A percentile compares a stretch with the other conserved stretches of the same genome.
Evolutionary conservation across 2,113 vertebrate genomes (phyloP).

Genomic region (Anseranas semipalmata): DNA sequence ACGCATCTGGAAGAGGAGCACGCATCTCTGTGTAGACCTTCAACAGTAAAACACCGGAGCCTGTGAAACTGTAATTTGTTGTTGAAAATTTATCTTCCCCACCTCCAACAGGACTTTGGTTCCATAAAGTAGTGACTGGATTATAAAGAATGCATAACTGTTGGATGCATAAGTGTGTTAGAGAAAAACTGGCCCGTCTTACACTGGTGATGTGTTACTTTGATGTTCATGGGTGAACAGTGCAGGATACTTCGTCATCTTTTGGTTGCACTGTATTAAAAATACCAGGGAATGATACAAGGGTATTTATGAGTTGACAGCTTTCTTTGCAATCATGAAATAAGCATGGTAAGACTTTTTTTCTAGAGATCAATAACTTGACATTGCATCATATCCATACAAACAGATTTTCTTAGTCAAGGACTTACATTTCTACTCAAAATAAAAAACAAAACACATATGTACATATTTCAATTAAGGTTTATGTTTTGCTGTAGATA

Average conservation of each 20-base stretch:
- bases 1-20: neutral
- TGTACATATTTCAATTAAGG: neutral
- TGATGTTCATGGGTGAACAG: rapidly evolving
- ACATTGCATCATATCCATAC: neutral
- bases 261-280: neutral
- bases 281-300: neutral
- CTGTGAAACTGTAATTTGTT: neutral
- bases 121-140: neutral
- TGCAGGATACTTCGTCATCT: neutral
- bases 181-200: neutral
- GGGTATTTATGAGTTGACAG: neutral
- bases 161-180: neutral
- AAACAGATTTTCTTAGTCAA: neutral
- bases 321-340: neutral
- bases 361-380: neutral
- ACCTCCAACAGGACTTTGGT: neutral
- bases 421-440: neutral
- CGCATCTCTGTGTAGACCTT: neutral
- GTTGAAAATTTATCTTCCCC: neutral
- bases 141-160: neutral
- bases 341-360: neutral
- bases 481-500: neutral
- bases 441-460: too few species aligned
- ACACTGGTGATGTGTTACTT: neutral
- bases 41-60: neutral